Conservation (phyloP, 2,797 vertebrate genomes). For the Setipinna tenuifilis region DNA sequence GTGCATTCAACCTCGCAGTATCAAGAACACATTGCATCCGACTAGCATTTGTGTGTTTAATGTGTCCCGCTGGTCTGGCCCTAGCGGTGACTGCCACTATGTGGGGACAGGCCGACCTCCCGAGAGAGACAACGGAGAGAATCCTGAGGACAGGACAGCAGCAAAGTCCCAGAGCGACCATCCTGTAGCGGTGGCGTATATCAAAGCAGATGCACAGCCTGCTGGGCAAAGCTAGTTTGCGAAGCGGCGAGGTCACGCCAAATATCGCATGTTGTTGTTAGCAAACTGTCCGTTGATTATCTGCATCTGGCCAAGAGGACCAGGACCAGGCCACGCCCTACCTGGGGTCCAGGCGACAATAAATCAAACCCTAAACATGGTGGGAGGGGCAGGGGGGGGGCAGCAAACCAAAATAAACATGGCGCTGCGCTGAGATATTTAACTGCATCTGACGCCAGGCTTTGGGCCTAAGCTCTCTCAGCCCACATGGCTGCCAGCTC, state of each 20-base stretch:
- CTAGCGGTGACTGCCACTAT: neutral
- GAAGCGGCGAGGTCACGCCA: slow-evolving; percentile 18
- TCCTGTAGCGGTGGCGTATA: neutral
- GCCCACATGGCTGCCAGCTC: neutral
- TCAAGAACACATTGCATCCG: neutral
- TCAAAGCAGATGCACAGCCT: neutral
- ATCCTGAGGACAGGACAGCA: too few species aligned
- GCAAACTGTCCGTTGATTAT: slow-evolving; percentile 46
- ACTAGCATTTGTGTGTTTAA: neutral
- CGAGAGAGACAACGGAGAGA: neutral
- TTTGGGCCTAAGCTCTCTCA: neutral
- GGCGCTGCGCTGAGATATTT: slow-evolving; percentile 40
- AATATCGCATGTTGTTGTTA: slow-evolving; percentile 45
- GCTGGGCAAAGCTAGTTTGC: slow-evolving; percentile 31
- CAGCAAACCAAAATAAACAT: slow-evolving; percentile 29
- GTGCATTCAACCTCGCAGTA: neutral
- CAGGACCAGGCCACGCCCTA: neutral
- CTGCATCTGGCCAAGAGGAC: slow-evolving; percentile 22
- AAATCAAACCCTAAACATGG: slow-evolving; percentile 31
- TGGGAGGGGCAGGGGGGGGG: neutral
- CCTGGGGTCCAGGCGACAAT: neutral
- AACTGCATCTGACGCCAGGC: slow-evolving; percentile 21
- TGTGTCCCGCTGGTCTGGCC: neutral
- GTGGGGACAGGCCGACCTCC: neutral
- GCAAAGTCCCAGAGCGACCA: neutral